Percentiles rank a stretch among this genome's conserved stretches.
Conservation (phyloP, 2,888 invertebrate genomes). For the Oscheius sp. region DNA sequence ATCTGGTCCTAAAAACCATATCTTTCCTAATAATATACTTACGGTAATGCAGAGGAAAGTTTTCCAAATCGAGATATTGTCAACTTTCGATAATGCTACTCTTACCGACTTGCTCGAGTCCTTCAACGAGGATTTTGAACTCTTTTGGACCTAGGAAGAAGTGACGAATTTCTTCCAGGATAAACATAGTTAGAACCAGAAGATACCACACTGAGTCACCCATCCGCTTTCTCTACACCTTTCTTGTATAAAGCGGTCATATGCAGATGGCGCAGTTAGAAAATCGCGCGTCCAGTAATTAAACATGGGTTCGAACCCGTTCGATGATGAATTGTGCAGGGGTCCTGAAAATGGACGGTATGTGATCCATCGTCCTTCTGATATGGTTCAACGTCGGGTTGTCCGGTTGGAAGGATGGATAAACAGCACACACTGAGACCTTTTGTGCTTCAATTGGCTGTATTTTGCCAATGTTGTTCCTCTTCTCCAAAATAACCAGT, state of each 20-base stretch:
- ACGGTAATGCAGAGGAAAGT: background rate
- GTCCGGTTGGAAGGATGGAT: conserved; percentile 33
- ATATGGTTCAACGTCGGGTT: conserved; percentile 37
- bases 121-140: background rate
- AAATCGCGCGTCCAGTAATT: background rate
- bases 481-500: too few species aligned
- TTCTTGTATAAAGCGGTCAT: background rate
- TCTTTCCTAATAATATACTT: background rate
- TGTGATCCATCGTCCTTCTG: conserved; percentile 55
- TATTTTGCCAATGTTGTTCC: too few species aligned
- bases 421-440: conserved; percentile 53
- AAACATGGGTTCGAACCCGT: conserved; percentile 3
- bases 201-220: background rate
- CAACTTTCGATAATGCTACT: background rate
- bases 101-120: background rate
- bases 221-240: background rate
- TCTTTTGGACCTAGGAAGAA: background rate
- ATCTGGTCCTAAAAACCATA: background rate
- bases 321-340: conserved; percentile 66
- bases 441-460: too few species aligned
- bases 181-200: background rate
- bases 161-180: background rate
- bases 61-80: background rate
- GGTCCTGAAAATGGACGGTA: conserved; percentile 66
- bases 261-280: background rate